Evolutionary conservation across 1,140 invertebrate species (phyloP).

Genomic region (Mamestra configurata): DNA sequence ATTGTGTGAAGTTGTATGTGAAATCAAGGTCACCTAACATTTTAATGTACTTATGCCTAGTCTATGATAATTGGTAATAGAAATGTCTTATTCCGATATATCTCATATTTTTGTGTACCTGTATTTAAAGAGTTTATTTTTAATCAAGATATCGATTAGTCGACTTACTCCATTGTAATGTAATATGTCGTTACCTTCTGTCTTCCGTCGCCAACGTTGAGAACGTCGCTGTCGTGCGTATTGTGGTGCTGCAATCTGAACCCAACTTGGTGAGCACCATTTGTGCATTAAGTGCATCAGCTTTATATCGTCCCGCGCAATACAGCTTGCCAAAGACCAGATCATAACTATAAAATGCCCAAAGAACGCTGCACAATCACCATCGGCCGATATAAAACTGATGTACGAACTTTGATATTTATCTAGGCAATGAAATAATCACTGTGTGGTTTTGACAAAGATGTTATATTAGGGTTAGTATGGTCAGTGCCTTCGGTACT

Average conservation of each 20-base stretch:
- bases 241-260: constrained; percentile 35
- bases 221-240: constrained; percentile 11
- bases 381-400: constrained; percentile 17
- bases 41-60: constrained; percentile 39
- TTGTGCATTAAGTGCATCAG: constrained; percentile 3
- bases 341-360: neutral
- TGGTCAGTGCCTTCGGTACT: constrained; percentile 37
- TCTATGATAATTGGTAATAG: constrained; percentile 38
- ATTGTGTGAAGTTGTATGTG: constrained; percentile 16
- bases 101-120: constrained; percentile 42
- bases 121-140: constrained; percentile 36
- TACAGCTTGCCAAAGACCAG: constrained; percentile 5
- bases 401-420: constrained; percentile 31
- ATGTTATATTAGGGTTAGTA: constrained; percentile 46
- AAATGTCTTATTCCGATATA: neutral
- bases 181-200: constrained; percentile 19
- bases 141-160: constrained; percentile 21
- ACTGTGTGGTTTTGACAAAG: constrained; percentile 49
- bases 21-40: constrained; percentile 32
- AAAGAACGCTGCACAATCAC: neutral
- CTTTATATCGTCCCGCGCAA: neutral
- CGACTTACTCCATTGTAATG: constrained; percentile 13
- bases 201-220: constrained; percentile 47
- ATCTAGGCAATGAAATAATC: constrained; percentile 39
- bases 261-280: neutral